A percentile compares a stretch with the other conserved stretches of the same genome.
These are phyloP conservation scores for Gadopsis marmoratus DNA, from an alignment of 2,797 vertebrate species.

Conservation along the genomic window DNA sequence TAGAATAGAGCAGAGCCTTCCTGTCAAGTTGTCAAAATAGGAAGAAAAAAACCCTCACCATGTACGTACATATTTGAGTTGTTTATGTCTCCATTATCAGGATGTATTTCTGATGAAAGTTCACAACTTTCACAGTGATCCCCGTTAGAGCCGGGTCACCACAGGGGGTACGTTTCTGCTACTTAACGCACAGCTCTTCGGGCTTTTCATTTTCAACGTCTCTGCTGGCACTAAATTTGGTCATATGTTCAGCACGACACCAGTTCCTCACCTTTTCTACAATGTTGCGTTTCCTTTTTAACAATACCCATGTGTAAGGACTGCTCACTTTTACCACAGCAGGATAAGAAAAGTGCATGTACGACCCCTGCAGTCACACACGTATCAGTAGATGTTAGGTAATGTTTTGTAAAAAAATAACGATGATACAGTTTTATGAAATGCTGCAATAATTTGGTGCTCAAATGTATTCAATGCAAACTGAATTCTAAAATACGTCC, in stretches of 20 bases:
- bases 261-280: not conserved
- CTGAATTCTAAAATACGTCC: not conserved
- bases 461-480: not conserved
- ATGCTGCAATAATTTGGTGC: not conserved
- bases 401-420: not conserved
- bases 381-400: not conserved
- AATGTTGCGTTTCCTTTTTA: not conserved
- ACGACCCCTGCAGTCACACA: not conserved
- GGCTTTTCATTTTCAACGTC: slow-evolving; percentile 23
- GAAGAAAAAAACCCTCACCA: slow-evolving; percentile 9
- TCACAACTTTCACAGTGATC: slow-evolving; percentile 62
- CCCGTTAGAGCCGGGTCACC: slow-evolving; percentile 34
- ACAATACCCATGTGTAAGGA: not conserved
- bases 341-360: not conserved
- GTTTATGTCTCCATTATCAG: slow-evolving; percentile 64
- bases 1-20: slow-evolving; percentile 61
- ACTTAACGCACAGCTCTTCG: slow-evolving; percentile 20
- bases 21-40: slow-evolving; percentile 62
- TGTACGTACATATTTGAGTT: slow-evolving; percentile 37
- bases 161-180: slow-evolving; percentile 39
- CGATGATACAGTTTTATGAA: not conserved
- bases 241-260: not conserved
- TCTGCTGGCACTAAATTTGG: not conserved
- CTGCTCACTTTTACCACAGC: not conserved
- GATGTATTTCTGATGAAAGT: slow-evolving; percentile 58